phyloP scores from a whole-genome alignment of 2,113 vertebrate species.

The Phyllostomus discolor region DNA sequence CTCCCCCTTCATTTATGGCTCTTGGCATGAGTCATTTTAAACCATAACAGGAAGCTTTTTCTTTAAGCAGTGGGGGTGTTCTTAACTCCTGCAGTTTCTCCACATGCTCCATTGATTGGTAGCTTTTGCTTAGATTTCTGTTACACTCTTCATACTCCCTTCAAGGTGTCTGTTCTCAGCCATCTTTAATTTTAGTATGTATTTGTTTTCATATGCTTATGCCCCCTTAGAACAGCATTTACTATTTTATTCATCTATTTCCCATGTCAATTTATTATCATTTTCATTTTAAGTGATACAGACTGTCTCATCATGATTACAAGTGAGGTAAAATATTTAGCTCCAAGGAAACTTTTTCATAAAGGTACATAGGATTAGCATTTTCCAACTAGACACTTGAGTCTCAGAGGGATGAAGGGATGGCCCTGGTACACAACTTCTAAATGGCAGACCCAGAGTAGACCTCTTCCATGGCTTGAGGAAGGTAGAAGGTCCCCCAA shows the following conservation, averaged over 20 bases:
- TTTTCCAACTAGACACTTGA: background rate
- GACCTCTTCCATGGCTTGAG: background rate
- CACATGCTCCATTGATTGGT: fast-evolving
- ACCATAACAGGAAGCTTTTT: background rate
- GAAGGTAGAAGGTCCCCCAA: background rate
- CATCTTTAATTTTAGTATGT: background rate
- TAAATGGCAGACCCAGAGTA: background rate
- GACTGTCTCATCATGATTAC: background rate
- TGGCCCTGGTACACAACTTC: background rate
- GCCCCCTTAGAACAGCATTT: background rate
- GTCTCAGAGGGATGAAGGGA: background rate
- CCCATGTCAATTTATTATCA: background rate
- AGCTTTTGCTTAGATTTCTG: background rate
- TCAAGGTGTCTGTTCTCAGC: background rate
- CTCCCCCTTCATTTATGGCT: background rate
- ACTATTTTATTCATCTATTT: background rate
- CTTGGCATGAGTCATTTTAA: background rate
- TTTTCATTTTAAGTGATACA: background rate
- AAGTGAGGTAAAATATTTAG: background rate
- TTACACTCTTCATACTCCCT: no score
- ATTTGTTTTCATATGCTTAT: background rate
- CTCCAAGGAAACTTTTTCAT: background rate
- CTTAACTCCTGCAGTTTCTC: background rate
- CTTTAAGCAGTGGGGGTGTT: background rate
- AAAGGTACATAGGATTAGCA: background rate